Evolutionary conservation across 2,888 invertebrate species (phyloP).

Genomic region (Pyrgus malvae): DNA sequence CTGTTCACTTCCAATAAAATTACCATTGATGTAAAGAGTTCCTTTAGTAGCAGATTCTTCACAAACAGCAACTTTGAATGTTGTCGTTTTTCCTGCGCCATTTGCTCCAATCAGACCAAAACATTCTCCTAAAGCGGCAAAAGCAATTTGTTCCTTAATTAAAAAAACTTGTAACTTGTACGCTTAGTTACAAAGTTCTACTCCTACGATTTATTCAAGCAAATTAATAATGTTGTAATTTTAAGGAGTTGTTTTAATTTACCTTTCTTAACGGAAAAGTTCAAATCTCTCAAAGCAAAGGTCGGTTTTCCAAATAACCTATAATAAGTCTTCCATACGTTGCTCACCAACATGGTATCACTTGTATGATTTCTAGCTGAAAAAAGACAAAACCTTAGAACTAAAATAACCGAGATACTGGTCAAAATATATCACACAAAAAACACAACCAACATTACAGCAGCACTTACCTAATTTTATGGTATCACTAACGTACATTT

Average conservation of each 20-base stretch:
- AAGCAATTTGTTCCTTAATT: not conserved
- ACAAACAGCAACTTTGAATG: constrained; percentile 91
- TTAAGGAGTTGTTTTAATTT: not conserved
- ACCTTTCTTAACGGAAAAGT: constrained; percentile 31
- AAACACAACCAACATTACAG: no score
- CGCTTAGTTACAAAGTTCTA: no score
- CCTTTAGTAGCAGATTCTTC: constrained; percentile 79
- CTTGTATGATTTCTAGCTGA: constrained; percentile 21
- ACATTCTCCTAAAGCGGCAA: constrained; percentile 82
- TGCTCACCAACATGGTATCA: constrained; percentile 22
- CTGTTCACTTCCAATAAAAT: constrained; percentile 27
- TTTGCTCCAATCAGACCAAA: constrained; percentile 92
- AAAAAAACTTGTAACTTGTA: no score
- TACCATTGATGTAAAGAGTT: constrained; percentile 59
- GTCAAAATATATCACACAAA: no score
- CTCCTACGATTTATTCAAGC: no score
- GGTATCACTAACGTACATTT: constrained; percentile 2
- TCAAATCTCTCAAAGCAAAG: constrained; percentile 27
- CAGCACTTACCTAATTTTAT: constrained; percentile 10
- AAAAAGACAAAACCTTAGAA: not conserved
- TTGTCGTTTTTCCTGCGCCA: constrained; percentile 92
- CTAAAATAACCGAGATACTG: no score
- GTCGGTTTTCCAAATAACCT: constrained; percentile 12
- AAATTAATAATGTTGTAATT: no score
- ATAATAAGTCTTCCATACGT: constrained; percentile 27